phyloP scores from a whole-genome alignment of 2,113 vertebrate genomes.

The Pituophis catenifer region DNA sequence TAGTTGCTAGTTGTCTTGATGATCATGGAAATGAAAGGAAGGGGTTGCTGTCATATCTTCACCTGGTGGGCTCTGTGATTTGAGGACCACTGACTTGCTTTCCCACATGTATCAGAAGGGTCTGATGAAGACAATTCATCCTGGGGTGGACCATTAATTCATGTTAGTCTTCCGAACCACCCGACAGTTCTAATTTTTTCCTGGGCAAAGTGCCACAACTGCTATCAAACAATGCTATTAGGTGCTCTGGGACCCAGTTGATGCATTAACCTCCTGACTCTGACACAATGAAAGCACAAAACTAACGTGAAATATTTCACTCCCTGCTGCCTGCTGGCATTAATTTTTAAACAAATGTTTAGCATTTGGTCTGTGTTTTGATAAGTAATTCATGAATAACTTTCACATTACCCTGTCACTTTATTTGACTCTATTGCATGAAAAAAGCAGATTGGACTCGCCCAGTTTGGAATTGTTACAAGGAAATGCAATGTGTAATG shows the following conservation, averaged over 20 bases:
- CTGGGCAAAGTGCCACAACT: constrained; percentile 46
- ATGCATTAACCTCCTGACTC: constrained; percentile 59
- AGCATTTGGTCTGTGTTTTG: constrained; percentile 47
- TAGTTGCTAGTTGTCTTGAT: background rate
- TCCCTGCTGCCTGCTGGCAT: constrained; percentile 47
- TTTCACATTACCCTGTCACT: constrained; percentile 43
- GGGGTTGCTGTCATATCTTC: background rate
- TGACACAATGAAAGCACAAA: constrained; percentile 47
- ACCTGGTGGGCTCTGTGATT: background rate
- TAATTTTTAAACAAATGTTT: constrained; percentile 61
- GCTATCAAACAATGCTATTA: constrained; percentile 45
- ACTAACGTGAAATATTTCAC: constrained; percentile 38
- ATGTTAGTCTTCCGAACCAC: constrained; percentile 29
- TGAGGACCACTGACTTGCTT: constrained; percentile 4
- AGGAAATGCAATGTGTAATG: background rate
- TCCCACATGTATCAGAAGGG: constrained; percentile 28
- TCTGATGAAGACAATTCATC: constrained; percentile 32
- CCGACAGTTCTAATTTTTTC: constrained; percentile 48
- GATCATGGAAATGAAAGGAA: background rate
- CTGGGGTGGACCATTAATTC: constrained; percentile 49
- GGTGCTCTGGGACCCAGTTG: constrained; percentile 40
- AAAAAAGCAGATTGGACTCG: background rate
- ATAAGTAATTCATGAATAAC: constrained; percentile 60
- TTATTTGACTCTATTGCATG: background rate
- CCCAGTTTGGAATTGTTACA: background rate